These are phyloP conservation scores for Phaedon cochleariae DNA, from an alignment of 2,888 invertebrate species.

Conservation along the genomic window DNA sequence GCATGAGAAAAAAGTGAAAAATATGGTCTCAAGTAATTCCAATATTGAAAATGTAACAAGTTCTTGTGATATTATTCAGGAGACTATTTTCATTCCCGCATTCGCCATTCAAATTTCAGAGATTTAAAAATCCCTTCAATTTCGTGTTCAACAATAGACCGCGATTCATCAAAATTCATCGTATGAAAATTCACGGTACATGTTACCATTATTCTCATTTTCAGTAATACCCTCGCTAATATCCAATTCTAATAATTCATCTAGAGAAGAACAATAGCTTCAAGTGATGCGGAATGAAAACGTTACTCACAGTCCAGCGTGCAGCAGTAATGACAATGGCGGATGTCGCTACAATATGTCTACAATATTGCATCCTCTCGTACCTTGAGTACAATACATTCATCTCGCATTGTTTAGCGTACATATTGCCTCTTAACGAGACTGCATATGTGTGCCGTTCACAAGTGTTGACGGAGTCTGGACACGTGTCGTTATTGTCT, in stretches of 20 bases:
- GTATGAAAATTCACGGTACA: conserved; percentile 9
- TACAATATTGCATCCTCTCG: conserved; percentile 53
- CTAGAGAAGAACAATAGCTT: conserved; percentile 36
- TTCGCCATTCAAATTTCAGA: no score
- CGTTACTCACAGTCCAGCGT: conserved; percentile 41
- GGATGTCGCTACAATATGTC: conserved; percentile 49
- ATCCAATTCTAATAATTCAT: conserved; percentile 18
- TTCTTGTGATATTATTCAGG: no score
- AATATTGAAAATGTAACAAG: no score
- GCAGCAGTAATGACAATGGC: conserved; percentile 44
- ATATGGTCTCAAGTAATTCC: no score
- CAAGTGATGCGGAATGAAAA: conserved; percentile 47
- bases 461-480: conserved; percentile 48
- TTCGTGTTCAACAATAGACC: not conserved
- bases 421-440: conserved; percentile 57
- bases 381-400: conserved; percentile 51
- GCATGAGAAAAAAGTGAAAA: no score
- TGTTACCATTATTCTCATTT: not conserved
- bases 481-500: conserved; percentile 51
- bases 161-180: conserved; percentile 17
- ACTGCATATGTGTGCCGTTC: conserved; percentile 49
- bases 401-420: conserved; percentile 52
- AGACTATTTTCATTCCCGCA: no score
- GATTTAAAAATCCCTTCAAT: not conserved
- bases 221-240: conserved; percentile 11